Base-by-base conservation (phyloP, 2,888 invertebrate species). In the Ormyrus pomaceus region DNA sequence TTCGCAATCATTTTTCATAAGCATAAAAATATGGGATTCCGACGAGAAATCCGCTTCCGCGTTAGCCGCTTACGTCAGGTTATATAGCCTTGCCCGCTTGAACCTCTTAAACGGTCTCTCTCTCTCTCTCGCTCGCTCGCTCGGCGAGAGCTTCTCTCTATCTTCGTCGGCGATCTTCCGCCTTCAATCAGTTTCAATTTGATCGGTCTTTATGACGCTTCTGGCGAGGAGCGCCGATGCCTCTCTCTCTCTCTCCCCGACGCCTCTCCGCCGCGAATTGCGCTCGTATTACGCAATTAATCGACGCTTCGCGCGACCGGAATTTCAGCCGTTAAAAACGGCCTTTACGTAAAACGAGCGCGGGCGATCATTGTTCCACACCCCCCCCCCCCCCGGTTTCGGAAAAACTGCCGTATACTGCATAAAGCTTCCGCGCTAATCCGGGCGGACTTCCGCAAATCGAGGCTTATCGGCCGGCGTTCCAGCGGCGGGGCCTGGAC, bases 1-100 rank as follows among this genome's bases (percentile, higher is more conserved):
- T 79, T 79, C 74, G 58, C 79, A 79, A 79, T 79, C 56, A 68
- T 74, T 73, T 19, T 66, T 71, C 71, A 71, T 71, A 71, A 66
- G 75, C 75, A 51, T 59, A 64, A 71, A 62, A 65, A 65, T 74
- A 80, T 64, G 70, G 19, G 75, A 75, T 70, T 58, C 51, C 75
- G 19, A 10, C 48, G 66, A 65, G 76, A 58, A 77, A 66, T 71
- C 75, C 78, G 81, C 79, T 79, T 79, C 79, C 81, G 81, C 78
- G 81, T 75, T 59, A 48, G 46, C 34, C 53, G 65, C 70, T 74
- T 73, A 70, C 81, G 77, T 77, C 77, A 77, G 73, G n/a, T 46
- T 19, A 19, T 19, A 19, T 19, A 68, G 73, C 72, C 68, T 59
- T 73, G 65, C 50, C 46, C 61, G 62, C 34, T 72, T 64, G 64